Conservation (phyloP, 2,797 vertebrate genomes). For the Gambusia yucatana region DNA sequence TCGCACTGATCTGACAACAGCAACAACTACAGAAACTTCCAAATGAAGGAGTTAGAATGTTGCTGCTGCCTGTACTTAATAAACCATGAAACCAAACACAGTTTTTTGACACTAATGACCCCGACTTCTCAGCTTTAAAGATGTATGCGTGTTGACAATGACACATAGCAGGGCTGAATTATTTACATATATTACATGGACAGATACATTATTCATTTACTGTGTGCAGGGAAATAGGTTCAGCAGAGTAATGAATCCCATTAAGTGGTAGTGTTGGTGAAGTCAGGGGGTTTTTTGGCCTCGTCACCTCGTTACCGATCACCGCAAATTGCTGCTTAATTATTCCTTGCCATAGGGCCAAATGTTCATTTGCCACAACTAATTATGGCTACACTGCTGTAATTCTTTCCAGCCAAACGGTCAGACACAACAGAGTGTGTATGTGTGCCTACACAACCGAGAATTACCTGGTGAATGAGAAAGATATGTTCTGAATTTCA, state of each 20-base stretch:
- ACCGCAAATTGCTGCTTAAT: slow-evolving; percentile 77
- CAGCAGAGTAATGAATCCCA: slow-evolving; percentile 46
- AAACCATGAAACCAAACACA: slow-evolving; percentile 14
- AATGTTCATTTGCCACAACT: slow-evolving; percentile 76
- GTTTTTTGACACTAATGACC: slow-evolving; percentile 32
- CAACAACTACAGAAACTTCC: slow-evolving; percentile 11
- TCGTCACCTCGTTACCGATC: slow-evolving; percentile 67
- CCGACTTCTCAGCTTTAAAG: slow-evolving; percentile 6
- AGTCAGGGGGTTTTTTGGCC: slow-evolving; percentile 58
- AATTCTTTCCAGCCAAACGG: slow-evolving; percentile 67
- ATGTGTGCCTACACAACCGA: neutral
- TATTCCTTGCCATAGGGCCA: slow-evolving; percentile 72
- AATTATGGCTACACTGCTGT: slow-evolving; percentile 69
- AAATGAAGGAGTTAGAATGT: slow-evolving; percentile 10
- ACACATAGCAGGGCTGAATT: slow-evolving; percentile 44
- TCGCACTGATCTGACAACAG: slow-evolving; percentile 11
- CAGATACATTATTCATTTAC: slow-evolving; percentile 47
- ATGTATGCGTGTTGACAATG: slow-evolving; percentile 33
- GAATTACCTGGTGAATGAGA: neutral
- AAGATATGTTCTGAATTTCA: slow-evolving; percentile 24
- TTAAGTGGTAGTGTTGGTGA: slow-evolving; percentile 44
- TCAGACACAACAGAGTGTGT: slow-evolving; percentile 49
- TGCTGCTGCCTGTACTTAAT: slow-evolving; percentile 1
- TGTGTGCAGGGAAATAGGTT: slow-evolving; percentile 28
- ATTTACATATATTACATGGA: slow-evolving; percentile 49